A percentile compares a stretch with the other conserved stretches of the same genome.
Conservation (phyloP, 2,888 invertebrate genomes). For the Muscina levida region DNA sequence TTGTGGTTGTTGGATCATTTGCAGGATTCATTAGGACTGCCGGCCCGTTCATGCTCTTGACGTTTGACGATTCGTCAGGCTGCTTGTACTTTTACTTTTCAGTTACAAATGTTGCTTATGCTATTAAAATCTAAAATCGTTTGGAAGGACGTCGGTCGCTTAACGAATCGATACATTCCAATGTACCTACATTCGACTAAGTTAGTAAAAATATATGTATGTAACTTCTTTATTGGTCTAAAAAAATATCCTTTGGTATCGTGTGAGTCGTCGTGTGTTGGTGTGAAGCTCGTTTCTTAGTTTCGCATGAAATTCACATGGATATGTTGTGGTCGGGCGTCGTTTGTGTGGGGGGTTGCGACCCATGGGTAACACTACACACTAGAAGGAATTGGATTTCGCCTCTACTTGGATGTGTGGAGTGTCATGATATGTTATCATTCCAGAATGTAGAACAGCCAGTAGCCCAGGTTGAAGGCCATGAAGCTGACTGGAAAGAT, state of each 20-base stretch:
- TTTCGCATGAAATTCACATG: too few species aligned
- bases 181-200: neutral
- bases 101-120: conserved; percentile 38
- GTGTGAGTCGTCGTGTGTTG: neutral
- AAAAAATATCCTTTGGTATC: conserved; percentile 28
- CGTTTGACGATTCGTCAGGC: neutral
- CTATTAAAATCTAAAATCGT: conserved; percentile 36
- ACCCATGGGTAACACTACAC: conserved; percentile 54
- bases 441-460: conserved; percentile 94
- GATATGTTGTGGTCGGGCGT: neutral
- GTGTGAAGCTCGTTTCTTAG: conserved; percentile 1
- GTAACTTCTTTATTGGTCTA: neutral
- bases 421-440: conserved; percentile 77
- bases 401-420: conserved; percentile 69
- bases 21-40: neutral
- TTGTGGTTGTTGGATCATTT: conserved; percentile 25
- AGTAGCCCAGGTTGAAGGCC: conserved; percentile 96
- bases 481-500: conserved; percentile 97
- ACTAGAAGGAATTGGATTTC: conserved; percentile 50
- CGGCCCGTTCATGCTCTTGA: neutral
- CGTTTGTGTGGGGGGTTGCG: neutral
- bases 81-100: conserved; percentile 60
- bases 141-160: conserved; percentile 31
- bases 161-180: conserved; percentile 1
- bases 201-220: neutral